Percentiles rank a stretch among this genome's conserved stretches.
Evolutionary conservation across 30 jellyfish, hydroid and myxozoan species (phyloP).

Genomic region (Nemopilema nomurai): DNA sequence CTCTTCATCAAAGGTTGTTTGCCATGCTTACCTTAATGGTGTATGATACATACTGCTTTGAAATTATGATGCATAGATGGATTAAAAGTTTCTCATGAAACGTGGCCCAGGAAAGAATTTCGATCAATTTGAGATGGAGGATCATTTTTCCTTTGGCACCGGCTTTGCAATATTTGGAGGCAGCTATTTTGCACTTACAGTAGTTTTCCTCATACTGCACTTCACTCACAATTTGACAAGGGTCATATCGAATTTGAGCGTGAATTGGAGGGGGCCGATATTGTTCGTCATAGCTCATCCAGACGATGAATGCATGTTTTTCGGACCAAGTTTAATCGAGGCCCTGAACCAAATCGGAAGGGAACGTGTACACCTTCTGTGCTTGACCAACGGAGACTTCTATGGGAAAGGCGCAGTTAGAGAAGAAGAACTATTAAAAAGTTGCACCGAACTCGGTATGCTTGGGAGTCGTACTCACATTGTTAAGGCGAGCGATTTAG

Average conservation of each 20-base stretch:
- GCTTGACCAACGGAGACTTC: slow-evolving; percentile 78
- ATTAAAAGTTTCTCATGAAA: too few species aligned
- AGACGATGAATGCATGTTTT: slow-evolving; percentile 95
- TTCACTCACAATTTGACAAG: background rate
- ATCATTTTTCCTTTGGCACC: background rate
- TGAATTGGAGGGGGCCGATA: slow-evolving; percentile 41
- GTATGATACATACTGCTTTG: too few species aligned
- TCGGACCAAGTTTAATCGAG: slow-evolving; percentile 62
- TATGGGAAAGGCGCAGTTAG: slow-evolving; percentile 69
- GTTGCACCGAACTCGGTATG: slow-evolving; percentile 58
- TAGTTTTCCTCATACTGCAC: background rate
- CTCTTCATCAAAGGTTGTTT: too few species aligned
- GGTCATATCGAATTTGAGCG: background rate
- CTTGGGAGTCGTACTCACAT: slow-evolving; percentile 15
- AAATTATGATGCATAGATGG: too few species aligned
- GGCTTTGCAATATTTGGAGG: background rate
- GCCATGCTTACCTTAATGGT: too few species aligned
- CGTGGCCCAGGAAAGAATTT: too few species aligned
- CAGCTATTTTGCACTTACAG: background rate
- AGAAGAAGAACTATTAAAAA: slow-evolving; percentile 44
- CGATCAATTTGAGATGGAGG: too few species aligned
- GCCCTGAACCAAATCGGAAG: slow-evolving; percentile 13
- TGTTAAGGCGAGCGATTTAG: slow-evolving; percentile 47
- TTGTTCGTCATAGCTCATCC: slow-evolving; percentile 89
- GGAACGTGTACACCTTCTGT: slow-evolving; percentile 44